phyloP scores from a whole-genome alignment of 2,113 vertebrate genomes.

The Rynchops niger region DNA sequence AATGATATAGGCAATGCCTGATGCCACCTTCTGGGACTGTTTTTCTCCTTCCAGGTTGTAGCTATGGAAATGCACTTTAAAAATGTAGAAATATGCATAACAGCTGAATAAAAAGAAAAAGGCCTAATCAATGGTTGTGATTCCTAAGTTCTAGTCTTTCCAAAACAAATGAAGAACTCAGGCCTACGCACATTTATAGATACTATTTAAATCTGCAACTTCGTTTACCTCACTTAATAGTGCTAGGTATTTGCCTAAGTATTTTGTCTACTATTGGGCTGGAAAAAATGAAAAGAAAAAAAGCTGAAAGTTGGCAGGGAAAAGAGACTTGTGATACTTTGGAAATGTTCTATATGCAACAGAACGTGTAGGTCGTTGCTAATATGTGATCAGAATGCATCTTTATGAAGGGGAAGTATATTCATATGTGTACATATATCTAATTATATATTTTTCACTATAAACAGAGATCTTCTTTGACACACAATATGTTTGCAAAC shows the following conservation, averaged over 20 bases:
- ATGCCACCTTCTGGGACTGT: no score
- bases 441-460: background rate
- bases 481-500: background rate
- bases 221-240: background rate
- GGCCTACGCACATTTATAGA: background rate
- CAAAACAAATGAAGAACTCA: background rate
- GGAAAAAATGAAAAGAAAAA: background rate
- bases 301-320: background rate
- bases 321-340: background rate
- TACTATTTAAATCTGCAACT: background rate
- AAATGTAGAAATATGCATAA: background rate
- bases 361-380: background rate
- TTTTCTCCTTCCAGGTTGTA: background rate
- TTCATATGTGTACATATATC: background rate
- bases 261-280: background rate
- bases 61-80: background rate
- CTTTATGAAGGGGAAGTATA: background rate
- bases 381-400: background rate
- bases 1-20: background rate
- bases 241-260: background rate
- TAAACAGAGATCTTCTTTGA: background rate
- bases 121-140: rapidly evolving
- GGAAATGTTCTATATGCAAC: background rate
- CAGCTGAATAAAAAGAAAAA: background rate
- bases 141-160: background rate